Percentiles rank a stretch among this genome's conserved stretches.
phyloP scores from a whole-genome alignment of 1,140 invertebrate genomes.

The Conus ventricosus region DNA sequence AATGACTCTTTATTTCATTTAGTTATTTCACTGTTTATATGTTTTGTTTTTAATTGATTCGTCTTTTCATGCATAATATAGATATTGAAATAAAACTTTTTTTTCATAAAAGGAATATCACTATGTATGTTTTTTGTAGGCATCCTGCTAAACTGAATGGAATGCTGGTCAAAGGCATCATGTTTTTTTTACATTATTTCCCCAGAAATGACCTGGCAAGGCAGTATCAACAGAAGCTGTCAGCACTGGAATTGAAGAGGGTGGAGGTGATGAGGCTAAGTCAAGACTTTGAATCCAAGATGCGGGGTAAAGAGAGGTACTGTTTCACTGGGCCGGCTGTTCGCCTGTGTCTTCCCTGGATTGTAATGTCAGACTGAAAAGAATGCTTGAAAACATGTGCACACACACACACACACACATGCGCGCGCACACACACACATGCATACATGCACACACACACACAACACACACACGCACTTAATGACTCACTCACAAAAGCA shows the following conservation, averaged over 20 bases:
- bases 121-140: too few species aligned
- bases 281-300: conserved; percentile 70
- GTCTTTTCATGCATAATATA: too few species aligned
- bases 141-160: too few species aligned
- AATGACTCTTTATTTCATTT: too few species aligned
- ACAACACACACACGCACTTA: too few species aligned
- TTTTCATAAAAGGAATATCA: too few species aligned
- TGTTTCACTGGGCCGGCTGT: background rate
- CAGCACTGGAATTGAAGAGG: conserved; percentile 69
- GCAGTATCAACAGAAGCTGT: conserved; percentile 65
- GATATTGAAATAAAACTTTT: too few species aligned
- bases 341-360: background rate
- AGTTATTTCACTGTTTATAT: too few species aligned
- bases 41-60: too few species aligned
- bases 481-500: background rate
- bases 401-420: background rate
- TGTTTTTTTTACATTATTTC: background rate
- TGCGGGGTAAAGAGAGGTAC: conserved; percentile 71
- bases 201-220: conserved; percentile 64
- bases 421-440: too few species aligned
- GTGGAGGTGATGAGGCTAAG: conserved; percentile 63
- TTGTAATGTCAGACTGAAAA: too few species aligned
- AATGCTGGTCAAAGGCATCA: too few species aligned
- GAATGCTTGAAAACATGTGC: background rate
- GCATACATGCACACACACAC: background rate